Conservation (phyloP, 2,888 invertebrate species). For the Drosophila emarginata region DNA sequence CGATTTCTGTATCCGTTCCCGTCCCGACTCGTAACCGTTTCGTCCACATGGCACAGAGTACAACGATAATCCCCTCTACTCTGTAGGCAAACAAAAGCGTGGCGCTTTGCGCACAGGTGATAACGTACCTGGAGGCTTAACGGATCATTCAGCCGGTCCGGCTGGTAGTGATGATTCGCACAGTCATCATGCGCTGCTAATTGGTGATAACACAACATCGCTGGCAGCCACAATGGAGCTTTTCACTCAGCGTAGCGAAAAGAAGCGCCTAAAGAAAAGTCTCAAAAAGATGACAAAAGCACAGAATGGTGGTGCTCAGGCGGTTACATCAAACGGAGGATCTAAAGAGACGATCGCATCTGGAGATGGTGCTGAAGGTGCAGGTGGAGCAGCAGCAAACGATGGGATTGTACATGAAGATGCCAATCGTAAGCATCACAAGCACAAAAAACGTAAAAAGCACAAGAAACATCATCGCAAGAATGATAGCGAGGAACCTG, state of each 20-base stretch:
- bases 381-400: neutral
- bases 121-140: conserved; percentile 29
- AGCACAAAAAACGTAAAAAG: conserved; percentile 91
- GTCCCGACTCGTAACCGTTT: conserved; percentile 4
- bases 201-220: conserved; percentile 68
- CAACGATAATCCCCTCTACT: conserved; percentile 82
- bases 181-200: conserved; percentile 58
- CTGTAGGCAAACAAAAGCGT: conserved; percentile 80
- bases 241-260: conserved; percentile 79
- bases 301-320: conserved; percentile 50
- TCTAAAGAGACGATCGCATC: conserved; percentile 10
- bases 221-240: conserved; percentile 73
- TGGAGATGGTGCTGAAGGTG: conserved; percentile 25
- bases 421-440: conserved; percentile 85
- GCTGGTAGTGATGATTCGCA: conserved; percentile 57
- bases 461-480: conserved; percentile 87
- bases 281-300: conserved; percentile 73
- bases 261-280: conserved; percentile 80
- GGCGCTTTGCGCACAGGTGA: conserved; percentile 51
- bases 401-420: conserved; percentile 47
- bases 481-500: conserved; percentile 61
- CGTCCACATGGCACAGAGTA: conserved; percentile 74
- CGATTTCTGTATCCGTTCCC: conserved; percentile 14
- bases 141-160: conserved; percentile 41
- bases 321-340: conserved; percentile 33